Evolutionary conservation across 1,140 invertebrate genomes (phyloP), one percentile per base, ranked within the genome.

Genomic region (Mesaphorura yosii): DNA sequence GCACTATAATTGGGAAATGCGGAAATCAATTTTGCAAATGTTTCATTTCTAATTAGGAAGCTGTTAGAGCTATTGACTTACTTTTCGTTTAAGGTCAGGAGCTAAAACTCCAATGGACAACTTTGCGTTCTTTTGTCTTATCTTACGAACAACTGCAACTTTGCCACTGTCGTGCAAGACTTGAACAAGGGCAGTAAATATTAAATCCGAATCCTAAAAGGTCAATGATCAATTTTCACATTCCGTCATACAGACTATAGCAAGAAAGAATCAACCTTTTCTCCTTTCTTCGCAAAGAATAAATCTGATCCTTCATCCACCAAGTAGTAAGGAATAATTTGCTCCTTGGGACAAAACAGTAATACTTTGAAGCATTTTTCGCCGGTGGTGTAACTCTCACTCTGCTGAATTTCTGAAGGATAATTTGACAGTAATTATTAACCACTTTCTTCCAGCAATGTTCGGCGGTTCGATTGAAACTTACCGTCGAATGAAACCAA

Each of bases 281-380:
- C 12, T 12, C 26, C 23, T 19, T 37, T 28, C 38, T 54, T 59
- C 1, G 60, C 31, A 44, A 40, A 58, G n/a, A 62, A 46, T 5
- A 54, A 17, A 1, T 44, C 50, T 14, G 23, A 29, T n/a, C 57
- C 57, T 42, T 62, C 60, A 7, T 57, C 60, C 22, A 41, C 0
- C 12, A 54, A 38, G 41, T 45, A 54, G 17, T 15, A 23, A 2
- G 60, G 57, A 14, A 22, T 22, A 20, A 62, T 54, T 12, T 57
- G 49, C 44, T 59, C 53, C 17, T 27, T 49, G 15, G 56, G 56
- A 20, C 50, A 56, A 45, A 62, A 59, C 26, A 50, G 22, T 3
- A 62, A 26, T 19, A 62, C 3, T 45, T 62, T 53, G 19, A 62
- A 45, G 27, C 60, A 62, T 26, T 55, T 58, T 3, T 48, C 51